Evolutionary conservation across 2,797 vertebrate genomes (phyloP).

Genomic region (Syndactyla subalaris): DNA sequence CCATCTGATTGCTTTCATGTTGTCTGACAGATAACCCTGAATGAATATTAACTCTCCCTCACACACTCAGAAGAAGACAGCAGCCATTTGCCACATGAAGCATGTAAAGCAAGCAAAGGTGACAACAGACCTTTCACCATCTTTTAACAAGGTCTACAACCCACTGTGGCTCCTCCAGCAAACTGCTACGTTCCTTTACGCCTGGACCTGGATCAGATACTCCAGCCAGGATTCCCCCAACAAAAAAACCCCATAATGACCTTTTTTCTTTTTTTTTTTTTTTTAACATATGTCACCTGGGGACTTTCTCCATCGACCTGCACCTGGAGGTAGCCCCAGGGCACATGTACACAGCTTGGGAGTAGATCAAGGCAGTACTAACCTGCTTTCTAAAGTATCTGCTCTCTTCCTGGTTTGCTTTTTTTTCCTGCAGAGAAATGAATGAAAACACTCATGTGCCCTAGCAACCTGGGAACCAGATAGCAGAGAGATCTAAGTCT

Average conservation of each 20-base stretch:
- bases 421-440: not conserved
- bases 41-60: not conserved
- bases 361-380: conserved; percentile 32
- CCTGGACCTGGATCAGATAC: not conserved
- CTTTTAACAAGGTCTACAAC: not conserved
- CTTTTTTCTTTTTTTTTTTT: not conserved
- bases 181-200: not conserved
- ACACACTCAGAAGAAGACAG: not conserved
- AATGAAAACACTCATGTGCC: conserved; percentile 15
- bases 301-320: not conserved
- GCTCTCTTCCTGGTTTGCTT: not conserved
- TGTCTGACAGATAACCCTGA: not conserved
- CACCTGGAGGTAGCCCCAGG: conserved; percentile 22
- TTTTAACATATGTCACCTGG: not conserved
- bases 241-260: not conserved
- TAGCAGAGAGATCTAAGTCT: not conserved
- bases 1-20: not conserved
- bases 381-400: not conserved
- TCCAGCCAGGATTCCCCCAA: not conserved
- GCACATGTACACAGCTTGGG: not conserved
- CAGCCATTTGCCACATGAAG: not conserved
- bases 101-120: not conserved
- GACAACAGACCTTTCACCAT: not conserved
- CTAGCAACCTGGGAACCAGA: conserved; percentile 24
- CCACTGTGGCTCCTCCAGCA: not conserved